Conservation (phyloP, 92 coral and sea anemone species). For the Phenganax marumi region DNA sequence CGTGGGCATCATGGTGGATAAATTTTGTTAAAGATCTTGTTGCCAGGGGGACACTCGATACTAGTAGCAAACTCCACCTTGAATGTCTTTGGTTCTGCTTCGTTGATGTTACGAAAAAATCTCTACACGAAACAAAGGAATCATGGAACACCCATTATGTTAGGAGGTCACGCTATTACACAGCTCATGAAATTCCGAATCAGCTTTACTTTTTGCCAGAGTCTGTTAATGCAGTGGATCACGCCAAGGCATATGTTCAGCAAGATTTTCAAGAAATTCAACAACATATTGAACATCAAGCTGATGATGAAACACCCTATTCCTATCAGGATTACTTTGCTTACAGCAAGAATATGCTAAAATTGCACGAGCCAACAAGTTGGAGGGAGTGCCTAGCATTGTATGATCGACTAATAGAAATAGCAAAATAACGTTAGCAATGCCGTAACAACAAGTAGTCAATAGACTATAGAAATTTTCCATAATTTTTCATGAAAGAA, state of each 20-base stretch:
- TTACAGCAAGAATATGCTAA: slow-evolving; percentile 37
- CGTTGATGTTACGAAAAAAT: slow-evolving; percentile 15
- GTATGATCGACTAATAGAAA: slow-evolving; percentile 34
- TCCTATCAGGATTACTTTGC: slow-evolving; percentile 53
- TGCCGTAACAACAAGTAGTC: too few relatives aligned
- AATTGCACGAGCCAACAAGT: slow-evolving; percentile 45
- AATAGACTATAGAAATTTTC: too few relatives aligned
- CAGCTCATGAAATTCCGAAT: slow-evolving; percentile 40
- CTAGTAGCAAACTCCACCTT: slow-evolving; percentile 5
- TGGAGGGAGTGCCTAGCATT: slow-evolving; percentile 46
- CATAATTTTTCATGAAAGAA: too few relatives aligned
- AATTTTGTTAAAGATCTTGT: slow-evolving; percentile 36
- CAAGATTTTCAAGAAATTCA: slow-evolving; percentile 43
- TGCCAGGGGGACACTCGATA: background rate
- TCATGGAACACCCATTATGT: slow-evolving; percentile 45
- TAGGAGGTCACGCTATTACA: slow-evolving; percentile 38
- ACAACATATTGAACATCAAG: slow-evolving; percentile 27
- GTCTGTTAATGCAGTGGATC: slow-evolving; percentile 50
- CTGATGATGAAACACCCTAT: slow-evolving; percentile 20
- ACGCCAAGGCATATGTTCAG: slow-evolving; percentile 25
- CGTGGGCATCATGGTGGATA: slow-evolving; percentile 40
- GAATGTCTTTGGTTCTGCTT: slow-evolving; percentile 52
- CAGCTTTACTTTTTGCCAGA: slow-evolving; percentile 43
- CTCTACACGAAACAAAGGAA: slow-evolving; percentile 33
- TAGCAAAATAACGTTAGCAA: slow-evolving; percentile 15